Evolutionary conservation across 1,140 invertebrate species (phyloP).

Genomic region (Hypsibius dujardini): DNA sequence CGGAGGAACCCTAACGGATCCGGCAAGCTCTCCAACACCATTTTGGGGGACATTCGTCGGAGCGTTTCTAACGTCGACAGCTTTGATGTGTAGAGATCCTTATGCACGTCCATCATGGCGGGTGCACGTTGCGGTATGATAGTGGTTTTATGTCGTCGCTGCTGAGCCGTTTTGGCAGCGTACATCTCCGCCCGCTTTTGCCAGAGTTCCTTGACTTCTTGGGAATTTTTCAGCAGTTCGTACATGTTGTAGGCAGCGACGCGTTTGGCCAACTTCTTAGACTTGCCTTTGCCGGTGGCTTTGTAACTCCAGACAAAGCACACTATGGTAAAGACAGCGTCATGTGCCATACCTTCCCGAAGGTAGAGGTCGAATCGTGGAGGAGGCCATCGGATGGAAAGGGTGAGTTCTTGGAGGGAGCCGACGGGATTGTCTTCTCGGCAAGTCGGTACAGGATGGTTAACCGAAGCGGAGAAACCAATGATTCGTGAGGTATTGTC

Average conservation of each 20-base stretch:
- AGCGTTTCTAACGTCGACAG: not conserved
- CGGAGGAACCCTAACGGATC: constrained; percentile 1
- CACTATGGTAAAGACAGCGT: constrained; percentile 74
- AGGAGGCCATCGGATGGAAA: constrained; percentile 79
- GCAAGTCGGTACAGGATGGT: not conserved
- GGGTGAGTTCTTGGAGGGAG: constrained; percentile 82
- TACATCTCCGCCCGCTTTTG: not conserved
- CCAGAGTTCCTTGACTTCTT: constrained; percentile 7
- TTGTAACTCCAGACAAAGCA: constrained; percentile 46
- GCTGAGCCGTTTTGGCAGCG: not conserved
- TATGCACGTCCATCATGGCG: not conserved
- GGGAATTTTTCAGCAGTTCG: constrained; percentile 18
- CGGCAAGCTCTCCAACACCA: not conserved
- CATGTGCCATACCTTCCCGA: constrained; percentile 74
- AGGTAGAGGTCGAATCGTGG: constrained; percentile 68
- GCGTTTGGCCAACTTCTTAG: constrained; percentile 84
- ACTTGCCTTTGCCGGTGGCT: constrained; percentile 52
- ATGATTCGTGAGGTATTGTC: not conserved
- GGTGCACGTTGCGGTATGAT: constrained; percentile 4
- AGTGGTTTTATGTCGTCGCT: not conserved
- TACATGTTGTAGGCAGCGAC: constrained; percentile 76
- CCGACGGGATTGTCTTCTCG: constrained; percentile 63
- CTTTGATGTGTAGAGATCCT: not conserved
- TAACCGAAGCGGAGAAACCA: no score
- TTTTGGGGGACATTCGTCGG: not conserved